Base-by-base conservation (phyloP, 1,140 invertebrate species). In the Pemphigus obesinymphae region DNA sequence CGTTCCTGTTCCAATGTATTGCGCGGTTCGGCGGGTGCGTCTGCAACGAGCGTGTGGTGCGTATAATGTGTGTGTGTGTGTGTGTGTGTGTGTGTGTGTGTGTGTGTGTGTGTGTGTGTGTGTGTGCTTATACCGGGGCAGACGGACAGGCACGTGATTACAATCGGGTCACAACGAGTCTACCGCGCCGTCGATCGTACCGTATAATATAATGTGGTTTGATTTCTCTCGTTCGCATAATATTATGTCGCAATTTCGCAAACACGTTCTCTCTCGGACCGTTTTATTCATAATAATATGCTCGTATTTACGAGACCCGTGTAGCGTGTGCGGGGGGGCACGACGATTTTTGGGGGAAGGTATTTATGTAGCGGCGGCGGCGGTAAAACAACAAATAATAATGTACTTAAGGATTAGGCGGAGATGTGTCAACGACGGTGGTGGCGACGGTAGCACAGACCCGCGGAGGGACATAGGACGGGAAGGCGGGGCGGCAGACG, bases 161-260 rank as follows among this genome's bases (percentile, higher is more conserved):
- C 53, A 78, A 78, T 78, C 75, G 75, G 75, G 75, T 78, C 75
- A 58, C 37, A 26, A 78, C 50, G 23, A 78, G 66, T 70, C 66
- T 70, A 43, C 58, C 13, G 11, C n/a, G 23, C 37, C n/a, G 13
- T 20, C 34, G 63, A 70, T 43, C 66, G 37, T 23, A 23, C 11
- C 34, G 34, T 11, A 10, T 23, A n/a, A n/a, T n/a, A n/a, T n/a
- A n/a, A n/a, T n/a, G n/a, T n/a, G n/a, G n/a, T n/a, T n/a, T n/a
- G n/a, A n/a, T n/a, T n/a, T n/a, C n/a, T n/a, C n/a, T n/a, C n/a
- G n/a, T n/a, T n/a, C n/a, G n/a, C n/a, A n/a, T n/a, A n/a, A 34
- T 37, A 66, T 66, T 61, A 61, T n/a, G 63, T 63, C 31, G n/a
- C n/a, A n/a, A n/a, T n/a, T 63, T 63, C 29, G 17, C 31, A 17